Conservation (phyloP, 2,888 invertebrate genomes). For the Norana najaformis region DNA sequence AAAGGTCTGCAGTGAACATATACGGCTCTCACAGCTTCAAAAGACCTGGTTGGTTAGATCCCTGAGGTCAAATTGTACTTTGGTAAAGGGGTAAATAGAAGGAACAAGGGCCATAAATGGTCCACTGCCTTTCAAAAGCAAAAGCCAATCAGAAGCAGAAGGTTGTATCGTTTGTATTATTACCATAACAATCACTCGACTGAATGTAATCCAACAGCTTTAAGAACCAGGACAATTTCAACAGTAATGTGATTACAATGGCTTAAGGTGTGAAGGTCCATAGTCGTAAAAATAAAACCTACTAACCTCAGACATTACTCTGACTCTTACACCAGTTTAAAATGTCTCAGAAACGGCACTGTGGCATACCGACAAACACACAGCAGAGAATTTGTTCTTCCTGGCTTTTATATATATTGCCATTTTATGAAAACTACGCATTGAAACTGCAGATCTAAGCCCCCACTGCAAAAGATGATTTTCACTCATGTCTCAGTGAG, state of each 20-base stretch:
- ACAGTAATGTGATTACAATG: background rate
- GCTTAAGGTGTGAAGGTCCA: background rate
- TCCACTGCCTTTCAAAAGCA: background rate
- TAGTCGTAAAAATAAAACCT: background rate
- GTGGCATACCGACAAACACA: background rate
- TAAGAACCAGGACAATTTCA: background rate
- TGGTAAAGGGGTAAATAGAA: background rate
- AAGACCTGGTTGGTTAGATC: too few relatives aligned
- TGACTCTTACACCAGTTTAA: background rate
- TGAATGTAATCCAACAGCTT: background rate
- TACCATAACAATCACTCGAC: background rate
- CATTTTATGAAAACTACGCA: background rate
- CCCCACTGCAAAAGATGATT: too few relatives aligned
- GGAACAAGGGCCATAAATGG: background rate
- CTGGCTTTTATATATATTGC: background rate
- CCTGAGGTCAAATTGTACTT: background rate
- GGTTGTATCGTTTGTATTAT: background rate
- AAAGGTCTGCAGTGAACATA: background rate
- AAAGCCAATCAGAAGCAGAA: background rate
- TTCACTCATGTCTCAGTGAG: too few relatives aligned
- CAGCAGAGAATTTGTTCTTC: background rate
- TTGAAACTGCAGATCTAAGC: too few relatives aligned
- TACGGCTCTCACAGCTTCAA: background rate
- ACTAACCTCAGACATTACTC: background rate
- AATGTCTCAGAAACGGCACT: background rate